Conservation (phyloP, 2,113 vertebrate species). For the Centropus bengalensis region DNA sequence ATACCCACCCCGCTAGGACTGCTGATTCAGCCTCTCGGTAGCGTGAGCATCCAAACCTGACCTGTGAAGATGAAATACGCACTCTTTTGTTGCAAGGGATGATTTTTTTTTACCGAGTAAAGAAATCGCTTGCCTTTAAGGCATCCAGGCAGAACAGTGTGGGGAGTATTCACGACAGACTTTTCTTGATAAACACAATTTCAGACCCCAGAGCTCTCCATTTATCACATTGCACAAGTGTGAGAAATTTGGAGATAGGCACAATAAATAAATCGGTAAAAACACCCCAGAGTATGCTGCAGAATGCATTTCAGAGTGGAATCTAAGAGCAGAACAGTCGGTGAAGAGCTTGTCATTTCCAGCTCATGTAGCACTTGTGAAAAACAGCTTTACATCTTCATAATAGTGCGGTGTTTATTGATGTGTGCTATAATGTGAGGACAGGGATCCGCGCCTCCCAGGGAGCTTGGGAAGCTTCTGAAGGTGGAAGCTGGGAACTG, state of each 20-base stretch:
- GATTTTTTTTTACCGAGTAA: neutral
- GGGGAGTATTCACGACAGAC: neutral
- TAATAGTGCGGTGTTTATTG: neutral
- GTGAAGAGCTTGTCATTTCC: neutral
- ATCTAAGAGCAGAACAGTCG: neutral
- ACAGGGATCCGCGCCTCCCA: neutral
- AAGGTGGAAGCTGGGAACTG: neutral
- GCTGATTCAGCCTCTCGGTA: neutral
- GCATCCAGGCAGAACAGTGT: neutral
- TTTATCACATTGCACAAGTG: neutral
- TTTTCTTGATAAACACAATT: neutral
- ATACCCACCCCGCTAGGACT: neutral
- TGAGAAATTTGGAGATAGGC: neutral
- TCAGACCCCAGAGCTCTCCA: neutral
- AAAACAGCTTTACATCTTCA: neutral
- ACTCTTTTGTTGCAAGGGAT: neutral
- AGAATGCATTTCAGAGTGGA: neutral
- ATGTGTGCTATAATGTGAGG: neutral
- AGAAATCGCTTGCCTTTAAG: neutral
- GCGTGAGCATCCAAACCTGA: neutral
- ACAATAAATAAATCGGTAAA: conserved; percentile 9
- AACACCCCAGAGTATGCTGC: neutral
- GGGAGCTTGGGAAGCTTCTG: neutral
- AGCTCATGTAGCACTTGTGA: neutral
- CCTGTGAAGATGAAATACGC: neutral